A percentile compares a stretch with the other conserved stretches of the same genome.
These are phyloP conservation scores for Catharus minimus DNA, from an alignment of 2,113 vertebrate species.

Conservation along the genomic window DNA sequence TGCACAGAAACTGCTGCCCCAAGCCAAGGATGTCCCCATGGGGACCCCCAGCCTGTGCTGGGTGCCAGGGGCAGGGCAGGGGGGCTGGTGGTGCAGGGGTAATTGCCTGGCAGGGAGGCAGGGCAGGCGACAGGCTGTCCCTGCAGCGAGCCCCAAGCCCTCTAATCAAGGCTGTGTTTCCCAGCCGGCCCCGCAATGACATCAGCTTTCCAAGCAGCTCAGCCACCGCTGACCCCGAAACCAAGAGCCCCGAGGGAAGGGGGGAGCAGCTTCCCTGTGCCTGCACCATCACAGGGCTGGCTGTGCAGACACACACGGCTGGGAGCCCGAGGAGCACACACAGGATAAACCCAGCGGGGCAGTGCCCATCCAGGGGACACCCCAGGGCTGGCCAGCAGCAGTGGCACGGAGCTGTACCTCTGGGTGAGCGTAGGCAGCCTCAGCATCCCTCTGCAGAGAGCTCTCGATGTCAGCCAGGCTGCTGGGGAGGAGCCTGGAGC, in stretches of 20 bases:
- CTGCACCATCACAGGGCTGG: background rate
- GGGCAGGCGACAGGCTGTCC: background rate
- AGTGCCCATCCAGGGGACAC: background rate
- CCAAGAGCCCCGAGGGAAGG: background rate
- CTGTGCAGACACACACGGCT: background rate
- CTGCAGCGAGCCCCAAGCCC: background rate
- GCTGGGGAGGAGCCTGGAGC: slow-evolving; percentile 42
- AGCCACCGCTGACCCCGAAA: background rate
- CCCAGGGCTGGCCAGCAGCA: background rate
- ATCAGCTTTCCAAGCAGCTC: slow-evolving; percentile 19
- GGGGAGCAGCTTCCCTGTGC: background rate
- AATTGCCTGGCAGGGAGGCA: background rate
- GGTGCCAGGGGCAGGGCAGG: background rate
- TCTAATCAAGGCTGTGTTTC: slow-evolving; percentile 15
- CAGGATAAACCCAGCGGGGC: background rate
- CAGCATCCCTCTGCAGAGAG: too few species aligned
- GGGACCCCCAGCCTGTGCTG: background rate
- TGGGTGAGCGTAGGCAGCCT: slow-evolving; percentile 67
- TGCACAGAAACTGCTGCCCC: background rate
- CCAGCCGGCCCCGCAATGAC: slow-evolving; percentile 26
- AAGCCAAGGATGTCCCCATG: background rate
- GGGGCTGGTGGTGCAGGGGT: background rate
- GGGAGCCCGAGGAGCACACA: background rate
- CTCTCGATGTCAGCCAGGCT: slow-evolving; percentile 55
- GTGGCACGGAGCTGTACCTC: slow-evolving; percentile 64